These are phyloP conservation scores for Tapirus terrestris DNA, from an alignment of 2,113 vertebrate species.

Conservation along the genomic window DNA sequence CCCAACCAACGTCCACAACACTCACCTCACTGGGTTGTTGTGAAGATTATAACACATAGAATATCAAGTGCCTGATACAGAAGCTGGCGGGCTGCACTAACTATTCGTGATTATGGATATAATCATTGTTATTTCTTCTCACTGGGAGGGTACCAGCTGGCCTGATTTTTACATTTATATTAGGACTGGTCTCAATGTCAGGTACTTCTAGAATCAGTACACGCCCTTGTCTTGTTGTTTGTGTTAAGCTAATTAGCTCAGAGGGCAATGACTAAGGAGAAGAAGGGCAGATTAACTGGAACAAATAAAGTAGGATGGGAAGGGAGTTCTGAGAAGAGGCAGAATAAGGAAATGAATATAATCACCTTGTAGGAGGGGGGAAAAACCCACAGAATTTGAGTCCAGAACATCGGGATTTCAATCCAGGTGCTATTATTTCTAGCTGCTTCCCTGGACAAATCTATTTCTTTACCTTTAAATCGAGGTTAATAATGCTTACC, in stretches of 20 bases:
- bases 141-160: neutral
- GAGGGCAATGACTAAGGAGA: neutral
- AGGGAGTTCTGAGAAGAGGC: neutral
- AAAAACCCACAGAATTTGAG: neutral
- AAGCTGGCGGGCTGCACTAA: neutral
- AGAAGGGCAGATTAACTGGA: neutral
- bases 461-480: neutral
- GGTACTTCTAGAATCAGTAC: neutral
- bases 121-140: neutral
- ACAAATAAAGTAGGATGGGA: neutral
- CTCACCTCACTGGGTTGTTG: accelerated
- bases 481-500: neutral
- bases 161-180: neutral
- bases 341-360: neutral
- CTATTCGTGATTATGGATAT: neutral
- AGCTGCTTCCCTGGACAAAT: neutral
- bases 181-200: neutral
- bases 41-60: neutral
- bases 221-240: accelerated
- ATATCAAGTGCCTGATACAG: neutral
- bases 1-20: neutral
- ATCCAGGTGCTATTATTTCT: neutral
- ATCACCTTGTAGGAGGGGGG: neutral
- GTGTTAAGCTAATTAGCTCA: neutral
- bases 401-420: neutral